A percentile compares a stretch with the other conserved stretches of the same genome.
phyloP scores from a whole-genome alignment of 2,888 invertebrate genomes.

The Allygus modestus region DNA sequence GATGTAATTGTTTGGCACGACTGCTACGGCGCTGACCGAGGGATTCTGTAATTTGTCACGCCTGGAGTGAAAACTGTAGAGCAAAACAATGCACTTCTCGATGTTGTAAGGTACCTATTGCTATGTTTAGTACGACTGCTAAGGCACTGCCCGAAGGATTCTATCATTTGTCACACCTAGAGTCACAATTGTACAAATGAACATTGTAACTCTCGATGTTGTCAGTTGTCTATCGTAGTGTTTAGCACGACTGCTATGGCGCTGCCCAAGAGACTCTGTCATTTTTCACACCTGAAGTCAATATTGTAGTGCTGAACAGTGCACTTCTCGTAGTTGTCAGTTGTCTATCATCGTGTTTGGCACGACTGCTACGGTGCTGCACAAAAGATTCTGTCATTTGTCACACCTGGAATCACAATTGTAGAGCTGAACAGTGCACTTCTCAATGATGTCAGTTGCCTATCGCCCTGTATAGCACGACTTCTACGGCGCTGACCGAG shows the following conservation, averaged over 20 bases:
- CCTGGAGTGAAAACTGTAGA: too few relatives aligned
- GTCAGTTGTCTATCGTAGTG: too few relatives aligned
- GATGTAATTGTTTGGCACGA: conserved; percentile 34
- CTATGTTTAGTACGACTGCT: conserved; percentile 7
- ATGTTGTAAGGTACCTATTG: too few relatives aligned
- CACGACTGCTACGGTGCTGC: neutral
- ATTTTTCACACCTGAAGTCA: neutral
- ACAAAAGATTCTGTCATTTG: neutral
- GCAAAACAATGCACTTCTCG: too few relatives aligned
- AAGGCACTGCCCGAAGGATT: neutral
- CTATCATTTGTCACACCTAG: neutral
- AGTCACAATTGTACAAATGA: too few relatives aligned
- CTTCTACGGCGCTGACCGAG: neutral
- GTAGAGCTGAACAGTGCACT: too few relatives aligned
- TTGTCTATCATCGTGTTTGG: too few relatives aligned
- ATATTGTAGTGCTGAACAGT: too few relatives aligned
- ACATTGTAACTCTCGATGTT: too few relatives aligned
- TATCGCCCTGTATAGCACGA: conserved; percentile 15
- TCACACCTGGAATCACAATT: neutral
- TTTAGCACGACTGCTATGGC: neutral
- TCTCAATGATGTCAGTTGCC: too few relatives aligned
- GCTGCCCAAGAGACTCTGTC: neutral
- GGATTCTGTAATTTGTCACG: neutral
- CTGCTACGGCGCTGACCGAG: neutral
- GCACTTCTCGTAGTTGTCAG: too few relatives aligned